These are phyloP conservation scores for Heliopora coerulea DNA, from an alignment of 92 coral and sea anemone species.

Conservation along the genomic window DNA sequence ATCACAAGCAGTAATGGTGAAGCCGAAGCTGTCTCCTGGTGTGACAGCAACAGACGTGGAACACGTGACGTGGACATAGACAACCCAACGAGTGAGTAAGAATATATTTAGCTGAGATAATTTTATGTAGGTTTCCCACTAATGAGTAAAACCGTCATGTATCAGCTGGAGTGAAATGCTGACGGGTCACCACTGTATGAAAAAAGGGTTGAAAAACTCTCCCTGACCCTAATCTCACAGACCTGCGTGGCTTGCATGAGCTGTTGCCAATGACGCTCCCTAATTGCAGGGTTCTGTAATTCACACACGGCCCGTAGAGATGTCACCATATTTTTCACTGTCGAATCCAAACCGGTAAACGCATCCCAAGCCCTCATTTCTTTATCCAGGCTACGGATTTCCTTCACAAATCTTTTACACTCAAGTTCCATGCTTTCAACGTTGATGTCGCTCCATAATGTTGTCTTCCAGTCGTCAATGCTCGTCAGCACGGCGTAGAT, in stretches of 20 bases:
- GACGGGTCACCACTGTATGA: too few species aligned
- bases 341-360: conserved; percentile 91
- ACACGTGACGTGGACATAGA: too few species aligned
- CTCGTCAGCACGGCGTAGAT: conserved; percentile 83
- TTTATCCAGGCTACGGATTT: conserved; percentile 87
- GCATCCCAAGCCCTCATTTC: conserved; percentile 99
- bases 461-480: conserved; percentile 95
- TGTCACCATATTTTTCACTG: conserved; percentile 99
- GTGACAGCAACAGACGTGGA: too few species aligned
- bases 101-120: too few species aligned
- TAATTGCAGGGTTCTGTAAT: conserved; percentile 95
- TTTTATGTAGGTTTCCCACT: too few species aligned
- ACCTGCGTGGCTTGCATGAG: conserved; percentile 99
- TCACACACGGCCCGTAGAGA: conserved; percentile 98
- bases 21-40: too few species aligned
- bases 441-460: conserved; percentile 92
- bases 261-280: conserved; percentile 99
- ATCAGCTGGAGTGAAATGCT: too few species aligned
- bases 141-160: too few species aligned
- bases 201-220: too few species aligned
- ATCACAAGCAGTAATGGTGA: too few species aligned
- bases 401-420: conserved; percentile 95
- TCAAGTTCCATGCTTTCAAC: conserved; percentile 99
- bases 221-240: too few species aligned
- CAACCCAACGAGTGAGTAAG: too few species aligned